These are phyloP conservation scores for Eristalinus aeneus DNA, from an alignment of 2,888 invertebrate species.

Conservation along the genomic window DNA sequence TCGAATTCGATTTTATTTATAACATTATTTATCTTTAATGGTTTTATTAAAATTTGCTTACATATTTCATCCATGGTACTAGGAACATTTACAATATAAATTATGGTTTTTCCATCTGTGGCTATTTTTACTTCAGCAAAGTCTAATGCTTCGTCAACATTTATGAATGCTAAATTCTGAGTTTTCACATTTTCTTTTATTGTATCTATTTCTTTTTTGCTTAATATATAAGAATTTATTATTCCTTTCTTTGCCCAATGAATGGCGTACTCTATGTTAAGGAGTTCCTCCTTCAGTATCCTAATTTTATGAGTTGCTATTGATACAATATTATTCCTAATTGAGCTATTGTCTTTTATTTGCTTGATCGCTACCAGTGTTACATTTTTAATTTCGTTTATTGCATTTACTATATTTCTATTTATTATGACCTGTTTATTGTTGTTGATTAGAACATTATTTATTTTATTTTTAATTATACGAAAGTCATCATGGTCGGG, in stretches of 20 bases:
- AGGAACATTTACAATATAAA: background rate
- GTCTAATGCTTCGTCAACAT: slow-evolving; percentile 7
- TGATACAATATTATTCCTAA: too few species aligned
- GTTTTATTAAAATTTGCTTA: too few species aligned
- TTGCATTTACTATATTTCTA: slow-evolving; percentile 3
- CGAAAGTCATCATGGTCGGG: background rate
- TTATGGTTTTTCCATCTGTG: background rate
- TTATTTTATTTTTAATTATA: background rate
- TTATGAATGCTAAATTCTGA: background rate
- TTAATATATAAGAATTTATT: background rate
- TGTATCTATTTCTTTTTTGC: background rate
- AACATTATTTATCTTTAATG: too few species aligned
- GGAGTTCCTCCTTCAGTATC: too few species aligned
- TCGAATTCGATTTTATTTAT: too few species aligned
- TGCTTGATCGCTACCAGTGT: too few species aligned
- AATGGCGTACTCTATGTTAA: too few species aligned
- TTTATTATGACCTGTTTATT: slow-evolving; percentile 9
- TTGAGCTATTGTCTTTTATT: too few species aligned
- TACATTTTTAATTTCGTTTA: too few species aligned
- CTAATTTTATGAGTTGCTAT: too few species aligned
- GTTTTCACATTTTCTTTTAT: background rate
- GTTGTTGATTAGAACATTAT: background rate
- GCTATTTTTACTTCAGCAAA: slow-evolving; percentile 8
- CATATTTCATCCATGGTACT: too few species aligned
- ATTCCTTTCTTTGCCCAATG: background rate